phyloP scores from a whole-genome alignment of 2,113 vertebrate species.

The Lanius ludovicianus region DNA sequence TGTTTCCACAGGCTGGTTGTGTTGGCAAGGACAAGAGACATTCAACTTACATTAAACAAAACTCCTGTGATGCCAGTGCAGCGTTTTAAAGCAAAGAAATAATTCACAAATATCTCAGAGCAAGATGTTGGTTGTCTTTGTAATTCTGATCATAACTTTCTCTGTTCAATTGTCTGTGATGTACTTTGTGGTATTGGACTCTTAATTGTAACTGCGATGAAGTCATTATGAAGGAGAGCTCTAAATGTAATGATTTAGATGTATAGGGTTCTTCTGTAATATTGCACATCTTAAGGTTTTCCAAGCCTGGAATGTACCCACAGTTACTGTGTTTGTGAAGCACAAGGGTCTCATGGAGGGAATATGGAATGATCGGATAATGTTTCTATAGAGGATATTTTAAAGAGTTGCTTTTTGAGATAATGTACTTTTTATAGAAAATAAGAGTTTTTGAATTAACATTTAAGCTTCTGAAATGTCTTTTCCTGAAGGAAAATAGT shows the following conservation, averaged over 20 bases:
- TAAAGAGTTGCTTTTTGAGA: not conserved
- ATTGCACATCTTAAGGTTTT: not conserved
- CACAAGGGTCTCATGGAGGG: not conserved
- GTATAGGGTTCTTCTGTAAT: not conserved
- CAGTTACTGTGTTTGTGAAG: not conserved
- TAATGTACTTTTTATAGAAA: slow-evolving; percentile 7
- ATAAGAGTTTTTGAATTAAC: not conserved
- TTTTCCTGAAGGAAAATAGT: not conserved
- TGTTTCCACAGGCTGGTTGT: not conserved
- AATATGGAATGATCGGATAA: not conserved
- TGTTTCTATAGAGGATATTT: not conserved
- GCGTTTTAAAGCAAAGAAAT: not conserved
- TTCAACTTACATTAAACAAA: not conserved
- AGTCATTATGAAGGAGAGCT: not conserved
- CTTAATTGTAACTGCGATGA: not conserved
- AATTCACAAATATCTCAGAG: not conserved
- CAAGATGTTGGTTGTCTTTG: not conserved
- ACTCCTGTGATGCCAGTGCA: not conserved
- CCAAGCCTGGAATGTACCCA: not conserved
- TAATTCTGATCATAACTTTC: not conserved
- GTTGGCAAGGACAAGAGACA: not conserved
- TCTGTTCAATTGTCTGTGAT: not conserved
- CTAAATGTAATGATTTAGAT: not conserved
- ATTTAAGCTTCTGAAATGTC: not conserved
- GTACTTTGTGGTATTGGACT: not conserved